These are phyloP conservation scores for Tapera naevia DNA, from an alignment of 2,797 vertebrate species.

Conservation along the genomic window DNA sequence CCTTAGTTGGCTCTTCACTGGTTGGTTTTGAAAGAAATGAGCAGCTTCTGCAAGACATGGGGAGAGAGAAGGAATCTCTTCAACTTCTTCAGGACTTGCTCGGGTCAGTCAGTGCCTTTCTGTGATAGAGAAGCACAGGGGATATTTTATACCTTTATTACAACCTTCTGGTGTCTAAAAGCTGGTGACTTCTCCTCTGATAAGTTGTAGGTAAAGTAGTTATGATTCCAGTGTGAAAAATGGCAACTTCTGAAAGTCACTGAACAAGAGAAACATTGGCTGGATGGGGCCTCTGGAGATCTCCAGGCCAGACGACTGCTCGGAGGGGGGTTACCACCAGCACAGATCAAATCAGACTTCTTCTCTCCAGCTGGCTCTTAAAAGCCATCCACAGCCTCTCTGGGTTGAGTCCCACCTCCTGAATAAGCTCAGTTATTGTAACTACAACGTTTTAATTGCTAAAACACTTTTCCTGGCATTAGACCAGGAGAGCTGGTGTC, in stretches of 20 bases:
- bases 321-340: neutral
- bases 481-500: neutral
- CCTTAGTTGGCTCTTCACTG: neutral
- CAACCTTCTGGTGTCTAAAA: neutral
- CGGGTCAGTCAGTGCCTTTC: neutral
- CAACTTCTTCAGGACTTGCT: accelerated
- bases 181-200: neutral
- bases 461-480: neutral
- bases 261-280: neutral
- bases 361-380: neutral
- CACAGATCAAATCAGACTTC: neutral
- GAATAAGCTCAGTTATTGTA: neutral
- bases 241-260: neutral
- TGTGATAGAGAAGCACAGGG: neutral
- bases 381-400: neutral
- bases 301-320: neutral
- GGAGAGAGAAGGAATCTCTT: neutral
- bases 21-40: neutral
- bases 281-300: neutral
- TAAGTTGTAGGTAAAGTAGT: neutral
- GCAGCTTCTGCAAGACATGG: neutral
- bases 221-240: neutral
- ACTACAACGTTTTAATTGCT: neutral
- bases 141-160: neutral
- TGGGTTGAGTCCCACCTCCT: neutral